Evolutionary conservation across 2,888 invertebrate genomes (phyloP).

Genomic region (Sepiola atlantica): DNA sequence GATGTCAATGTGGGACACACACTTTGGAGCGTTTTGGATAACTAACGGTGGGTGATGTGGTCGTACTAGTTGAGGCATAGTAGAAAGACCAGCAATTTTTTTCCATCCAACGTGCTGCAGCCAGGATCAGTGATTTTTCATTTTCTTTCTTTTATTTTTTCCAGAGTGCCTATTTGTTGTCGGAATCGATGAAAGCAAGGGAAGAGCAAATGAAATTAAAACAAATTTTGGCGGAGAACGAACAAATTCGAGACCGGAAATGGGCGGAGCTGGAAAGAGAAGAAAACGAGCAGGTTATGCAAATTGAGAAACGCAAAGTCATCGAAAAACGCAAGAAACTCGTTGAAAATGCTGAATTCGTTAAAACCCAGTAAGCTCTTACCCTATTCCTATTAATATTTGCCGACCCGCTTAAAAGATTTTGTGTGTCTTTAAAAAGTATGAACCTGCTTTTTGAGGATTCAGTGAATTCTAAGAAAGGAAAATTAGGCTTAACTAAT

Average conservation of each 20-base stretch:
- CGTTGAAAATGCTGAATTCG: slow-evolving; percentile 64
- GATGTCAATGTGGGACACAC: too few relatives aligned
- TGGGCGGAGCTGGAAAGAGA: slow-evolving; percentile 61
- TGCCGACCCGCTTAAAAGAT: too few relatives aligned
- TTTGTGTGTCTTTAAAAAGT: too few relatives aligned
- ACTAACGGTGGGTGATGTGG: too few relatives aligned
- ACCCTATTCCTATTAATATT: too few relatives aligned
- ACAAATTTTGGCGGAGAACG: slow-evolving; percentile 65
- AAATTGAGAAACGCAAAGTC: slow-evolving; percentile 68
- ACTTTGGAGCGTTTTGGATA: too few relatives aligned
- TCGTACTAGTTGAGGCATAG: too few relatives aligned
- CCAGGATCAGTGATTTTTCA: background rate
- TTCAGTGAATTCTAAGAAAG: too few relatives aligned
- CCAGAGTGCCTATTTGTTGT: slow-evolving; percentile 73
- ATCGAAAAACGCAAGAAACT: slow-evolving; percentile 60
- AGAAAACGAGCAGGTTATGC: slow-evolving; percentile 69
- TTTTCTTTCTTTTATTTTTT: slow-evolving; percentile 32
- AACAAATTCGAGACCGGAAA: slow-evolving; percentile 64
- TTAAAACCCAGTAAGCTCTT: slow-evolving; percentile 69
- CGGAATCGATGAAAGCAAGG: slow-evolving; percentile 75
- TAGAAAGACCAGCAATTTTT: too few relatives aligned
- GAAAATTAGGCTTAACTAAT: too few relatives aligned
- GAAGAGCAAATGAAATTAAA: slow-evolving; percentile 75
- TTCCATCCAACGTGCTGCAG: too few relatives aligned
- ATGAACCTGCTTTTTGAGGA: too few relatives aligned